phyloP scores from a whole-genome alignment of 1,140 invertebrate genomes.

The Scaptomyza hsui region DNA sequence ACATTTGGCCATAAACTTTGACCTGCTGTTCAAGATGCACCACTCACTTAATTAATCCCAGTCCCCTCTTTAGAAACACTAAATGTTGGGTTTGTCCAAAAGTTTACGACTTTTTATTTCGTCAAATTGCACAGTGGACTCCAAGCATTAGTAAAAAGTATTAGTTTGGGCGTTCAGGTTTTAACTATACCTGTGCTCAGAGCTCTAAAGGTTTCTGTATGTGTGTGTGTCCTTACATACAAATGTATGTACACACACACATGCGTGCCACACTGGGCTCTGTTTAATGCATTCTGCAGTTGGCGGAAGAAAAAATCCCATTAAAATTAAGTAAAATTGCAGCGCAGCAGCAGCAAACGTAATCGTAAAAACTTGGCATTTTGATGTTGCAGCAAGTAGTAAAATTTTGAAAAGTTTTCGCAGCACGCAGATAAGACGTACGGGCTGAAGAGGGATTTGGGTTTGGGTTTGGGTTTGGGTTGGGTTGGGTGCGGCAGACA shows the following conservation, averaged over 20 bases:
- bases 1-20: slow-evolving; percentile 18
- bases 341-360: slow-evolving; percentile 61
- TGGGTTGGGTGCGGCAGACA: slow-evolving; percentile 36
- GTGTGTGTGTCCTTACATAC: slow-evolving; percentile 25
- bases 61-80: neutral
- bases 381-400: slow-evolving; percentile 80
- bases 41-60: slow-evolving; percentile 46
- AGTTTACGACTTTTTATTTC: slow-evolving; percentile 79
- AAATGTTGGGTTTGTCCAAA: slow-evolving; percentile 27
- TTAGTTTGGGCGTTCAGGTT: slow-evolving; percentile 53
- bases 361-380: slow-evolving; percentile 83
- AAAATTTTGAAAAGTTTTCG: slow-evolving; percentile 82
- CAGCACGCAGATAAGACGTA: slow-evolving; percentile 70
- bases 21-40: slow-evolving; percentile 36
- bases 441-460: slow-evolving; percentile 16
- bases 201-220: neutral
- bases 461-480: neutral
- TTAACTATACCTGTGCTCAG: slow-evolving; percentile 28
- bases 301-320: slow-evolving; percentile 82
- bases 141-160: slow-evolving; percentile 28
- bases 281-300: slow-evolving; percentile 81
- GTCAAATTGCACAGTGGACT: slow-evolving; percentile 65
- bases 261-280: slow-evolving; percentile 64
- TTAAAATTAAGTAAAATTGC: slow-evolving; percentile 84
- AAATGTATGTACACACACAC: slow-evolving; percentile 39